Evolutionary conservation across 2,113 vertebrate genomes (phyloP), one percentile per base, ranked within the genome.

Genomic region (Tychaedon coryphoeus): DNA sequence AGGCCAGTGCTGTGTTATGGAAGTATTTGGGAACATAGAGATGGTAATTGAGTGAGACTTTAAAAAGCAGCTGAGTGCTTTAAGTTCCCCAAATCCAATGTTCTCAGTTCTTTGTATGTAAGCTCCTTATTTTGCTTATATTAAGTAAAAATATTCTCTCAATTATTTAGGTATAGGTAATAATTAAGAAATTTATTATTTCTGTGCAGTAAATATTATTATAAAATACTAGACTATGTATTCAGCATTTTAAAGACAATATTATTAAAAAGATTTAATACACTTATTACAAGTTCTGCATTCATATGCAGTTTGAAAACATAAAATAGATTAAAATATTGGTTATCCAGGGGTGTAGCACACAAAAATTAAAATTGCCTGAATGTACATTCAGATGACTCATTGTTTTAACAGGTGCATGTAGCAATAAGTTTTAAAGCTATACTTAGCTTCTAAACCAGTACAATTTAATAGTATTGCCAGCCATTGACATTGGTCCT

Each of bases 351-450:
- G 38, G 48, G 28, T 82, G 74, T 79, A 90, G 33, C 54, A 65
- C 28, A 53, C 78, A 76, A 61, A 92, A 93, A 90, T 78, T 78
- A 76, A 79, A 90, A 65, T 70, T 70, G 58, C 12, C 1, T 88
- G 62, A 72, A 75, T 42, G 25, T 85, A 29, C 61, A 10, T 92
- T 93, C 28, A 58, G 62, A 57, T 93, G 90, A 96, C 48, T 95
- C 90, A 79, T 34, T 95, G 73, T 95, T 95, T 96, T 95, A 94
- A 94, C 78, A 96, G 85, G 75, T 94, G 75, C 64, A 38, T 38
- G 29, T 75, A 79, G 88, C 82, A 93, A 54, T 82, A 89, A 75
- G 56, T 79, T 87, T 57, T 53, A 73, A 90, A 92, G 53, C 45
- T 92, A 22, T 31, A 58, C 54, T 65, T 86, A 73, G 33, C 24